Conservation (phyloP, 2,888 invertebrate genomes). For the Scaptomyza flava region DNA sequence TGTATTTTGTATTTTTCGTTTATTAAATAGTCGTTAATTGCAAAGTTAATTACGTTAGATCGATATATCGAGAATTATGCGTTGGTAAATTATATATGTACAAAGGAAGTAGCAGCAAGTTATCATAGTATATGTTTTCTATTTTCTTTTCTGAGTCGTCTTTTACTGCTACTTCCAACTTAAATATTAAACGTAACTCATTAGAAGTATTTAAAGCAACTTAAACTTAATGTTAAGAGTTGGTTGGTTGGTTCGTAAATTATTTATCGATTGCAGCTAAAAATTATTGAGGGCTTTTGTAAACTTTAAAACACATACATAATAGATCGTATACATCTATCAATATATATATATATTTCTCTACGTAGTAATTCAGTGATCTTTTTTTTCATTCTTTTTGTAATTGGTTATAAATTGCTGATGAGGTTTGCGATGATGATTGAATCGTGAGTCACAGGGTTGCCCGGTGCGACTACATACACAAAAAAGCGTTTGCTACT, state of each 20-base stretch:
- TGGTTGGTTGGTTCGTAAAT: constrained; percentile 30
- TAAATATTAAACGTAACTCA: constrained; percentile 57
- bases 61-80: constrained; percentile 50
- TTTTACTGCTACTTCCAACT: constrained; percentile 37
- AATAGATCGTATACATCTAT: constrained; percentile 22
- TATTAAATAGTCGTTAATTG: constrained; percentile 35
- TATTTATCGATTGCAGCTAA: constrained; percentile 49
- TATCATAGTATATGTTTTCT: constrained; percentile 3
- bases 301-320: constrained; percentile 46
- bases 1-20: constrained; percentile 3
- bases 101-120: constrained; percentile 50
- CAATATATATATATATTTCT: constrained; percentile 26
- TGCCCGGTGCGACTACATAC: constrained; percentile 42
- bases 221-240: constrained; percentile 73
- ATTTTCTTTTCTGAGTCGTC: constrained; percentile 37
- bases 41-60: constrained; percentile 40
- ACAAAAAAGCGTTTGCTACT: constrained; percentile 43
- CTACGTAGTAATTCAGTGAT: constrained; percentile 29
- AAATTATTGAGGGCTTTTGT: constrained; percentile 50
- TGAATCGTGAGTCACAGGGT: constrained; percentile 41
- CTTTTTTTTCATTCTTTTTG: constrained; percentile 13
- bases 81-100: constrained; percentile 53
- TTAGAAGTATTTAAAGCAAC: constrained; percentile 74
- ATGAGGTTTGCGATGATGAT: constrained; percentile 52
- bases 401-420: constrained; percentile 58